Evolutionary conservation across 2,113 vertebrate genomes (phyloP), one percentile per base, ranked within the genome.

Genomic region (Eudyptes chrysolophus): DNA sequence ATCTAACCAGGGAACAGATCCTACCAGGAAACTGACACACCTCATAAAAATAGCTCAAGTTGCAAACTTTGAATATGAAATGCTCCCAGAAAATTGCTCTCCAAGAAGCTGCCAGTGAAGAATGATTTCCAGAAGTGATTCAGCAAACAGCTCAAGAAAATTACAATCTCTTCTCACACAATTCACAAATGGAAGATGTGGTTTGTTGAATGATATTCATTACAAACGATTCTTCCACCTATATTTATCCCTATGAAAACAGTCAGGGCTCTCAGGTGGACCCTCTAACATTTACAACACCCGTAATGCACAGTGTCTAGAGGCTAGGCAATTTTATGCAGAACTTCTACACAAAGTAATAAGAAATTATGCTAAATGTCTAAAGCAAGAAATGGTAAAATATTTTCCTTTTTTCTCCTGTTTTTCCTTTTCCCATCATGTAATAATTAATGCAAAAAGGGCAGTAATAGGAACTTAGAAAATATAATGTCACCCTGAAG

Each of bases 71-170:
- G 78, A 90, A 93, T 87, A 48, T 60, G 22, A 96, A 97, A 95
- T 77, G 38, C 46, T 92, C 51, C 32, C 81, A 90, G 62, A 18
- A 95, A 90, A 93, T 93, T 87, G 38, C 58, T 83, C 81, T 93
- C 58, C 46, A 85, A 77, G 58, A 96, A 58, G 66, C 66, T 85
- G 51, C 78, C 80, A 82, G 82, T 83, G 81, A 94, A 95, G 49
- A 96, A 88, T 62, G 40, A 94, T 95, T 92, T 89, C 89, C 93
- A 94, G 66, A 93, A 96, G 62, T 70, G 70, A 96, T 94, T 96
- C 89, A 88, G 81, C 84, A 87, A 91, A 86, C 61, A 90, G 78
- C 54, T 92, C 75, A 85, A 77, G 93, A 94, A 95, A 95, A 97
- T 93, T 80, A 69, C 65, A 62, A 11, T 96, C 62, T 82, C 74